Conservation (phyloP, 2,113 vertebrate species). For the Onychorhynchus coronatus region DNA sequence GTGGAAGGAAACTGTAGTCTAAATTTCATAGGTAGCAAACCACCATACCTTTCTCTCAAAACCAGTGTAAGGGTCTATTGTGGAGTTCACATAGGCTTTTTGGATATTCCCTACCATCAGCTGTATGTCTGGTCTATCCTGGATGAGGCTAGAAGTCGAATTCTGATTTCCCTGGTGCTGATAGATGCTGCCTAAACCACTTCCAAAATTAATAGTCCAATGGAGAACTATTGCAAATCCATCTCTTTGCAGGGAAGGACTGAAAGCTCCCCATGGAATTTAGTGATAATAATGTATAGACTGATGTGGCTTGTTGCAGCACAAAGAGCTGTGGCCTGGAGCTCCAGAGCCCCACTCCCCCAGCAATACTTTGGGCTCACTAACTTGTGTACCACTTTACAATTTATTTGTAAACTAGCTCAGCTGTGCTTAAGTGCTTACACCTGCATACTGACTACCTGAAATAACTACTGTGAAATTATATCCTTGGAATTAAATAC, state of each 20-base stretch:
- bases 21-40: background rate
- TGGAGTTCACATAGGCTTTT: background rate
- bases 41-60: background rate
- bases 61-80: background rate
- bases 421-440: background rate
- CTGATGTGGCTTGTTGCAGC: background rate
- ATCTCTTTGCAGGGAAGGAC: background rate
- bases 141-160: background rate
- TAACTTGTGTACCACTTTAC: background rate
- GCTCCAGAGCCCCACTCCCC: background rate
- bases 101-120: background rate
- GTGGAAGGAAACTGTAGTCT: background rate
- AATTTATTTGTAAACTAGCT: background rate
- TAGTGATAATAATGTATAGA: background rate
- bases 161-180: background rate
- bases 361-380: background rate
- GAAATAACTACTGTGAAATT: constrained; percentile 24
- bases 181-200: background rate
- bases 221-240: background rate
- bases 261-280: background rate
- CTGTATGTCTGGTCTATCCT: background rate
- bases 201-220: background rate
- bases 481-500: background rate
- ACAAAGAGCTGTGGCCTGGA: background rate
- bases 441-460: background rate